phyloP scores from a whole-genome alignment of 1,140 invertebrate species.

The Copidosoma floridanum region DNA sequence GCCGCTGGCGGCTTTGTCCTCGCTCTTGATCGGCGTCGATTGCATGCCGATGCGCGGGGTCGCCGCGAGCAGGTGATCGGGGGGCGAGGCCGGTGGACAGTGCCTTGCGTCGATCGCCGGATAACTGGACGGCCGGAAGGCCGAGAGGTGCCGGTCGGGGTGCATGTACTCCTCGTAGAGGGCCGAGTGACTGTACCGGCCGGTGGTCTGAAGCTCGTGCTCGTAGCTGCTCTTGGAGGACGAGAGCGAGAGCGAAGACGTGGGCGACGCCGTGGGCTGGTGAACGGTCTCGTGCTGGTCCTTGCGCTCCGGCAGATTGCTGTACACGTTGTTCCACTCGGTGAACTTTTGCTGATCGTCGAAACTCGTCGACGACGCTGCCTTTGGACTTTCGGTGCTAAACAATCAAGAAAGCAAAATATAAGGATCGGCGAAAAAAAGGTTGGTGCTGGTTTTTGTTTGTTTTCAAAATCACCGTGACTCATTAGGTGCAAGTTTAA shows the following conservation, averaged over 20 bases:
- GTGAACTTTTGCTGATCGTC: slow-evolving; percentile 54
- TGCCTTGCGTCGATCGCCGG: slow-evolving; percentile 25
- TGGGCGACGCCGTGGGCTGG: not conserved
- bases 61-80: slow-evolving; percentile 34
- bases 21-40: slow-evolving; percentile 51
- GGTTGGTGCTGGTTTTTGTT: too few species aligned
- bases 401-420: not conserved
- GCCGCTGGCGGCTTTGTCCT: slow-evolving; percentile 42
- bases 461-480: too few species aligned
- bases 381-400: slow-evolving; percentile 41
- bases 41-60: slow-evolving; percentile 45
- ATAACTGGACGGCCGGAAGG: not conserved
- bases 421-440: too few species aligned
- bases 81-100: slow-evolving; percentile 34
- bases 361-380: slow-evolving; percentile 45
- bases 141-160: slow-evolving; percentile 32
- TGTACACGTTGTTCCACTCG: slow-evolving; percentile 55
- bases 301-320: slow-evolving; percentile 39
- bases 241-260: not conserved
- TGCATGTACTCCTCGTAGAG: slow-evolving; percentile 50
- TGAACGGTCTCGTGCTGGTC: slow-evolving; percentile 33
- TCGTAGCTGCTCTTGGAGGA: slow-evolving; percentile 17
- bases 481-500: too few species aligned
- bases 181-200: slow-evolving; percentile 14
- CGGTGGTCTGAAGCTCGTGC: slow-evolving; percentile 8